These are phyloP conservation scores for Vespertilio murinus DNA, from an alignment of 2,797 vertebrate species.

Conservation along the genomic window DNA sequence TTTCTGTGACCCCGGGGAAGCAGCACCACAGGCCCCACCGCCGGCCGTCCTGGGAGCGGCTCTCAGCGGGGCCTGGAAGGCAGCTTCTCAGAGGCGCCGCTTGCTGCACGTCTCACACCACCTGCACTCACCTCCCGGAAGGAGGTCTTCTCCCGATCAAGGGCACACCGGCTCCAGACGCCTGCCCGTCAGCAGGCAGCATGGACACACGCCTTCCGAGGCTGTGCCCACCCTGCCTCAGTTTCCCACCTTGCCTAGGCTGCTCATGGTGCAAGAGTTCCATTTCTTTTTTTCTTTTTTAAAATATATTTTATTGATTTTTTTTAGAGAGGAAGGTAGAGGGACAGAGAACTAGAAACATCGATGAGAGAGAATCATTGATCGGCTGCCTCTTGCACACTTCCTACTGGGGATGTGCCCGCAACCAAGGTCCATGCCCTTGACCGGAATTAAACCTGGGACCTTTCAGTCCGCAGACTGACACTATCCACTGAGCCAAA, in stretches of 20 bases:
- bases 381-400: no score
- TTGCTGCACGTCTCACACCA: not conserved
- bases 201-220: not conserved
- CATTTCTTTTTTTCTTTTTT: no score
- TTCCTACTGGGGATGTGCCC: no score
- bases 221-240: not conserved
- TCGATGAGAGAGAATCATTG: no score
- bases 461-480: no score
- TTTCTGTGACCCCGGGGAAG: not conserved
- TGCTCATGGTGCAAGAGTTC: not conserved
- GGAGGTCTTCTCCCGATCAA: not conserved
- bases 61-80: not conserved
- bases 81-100: not conserved
- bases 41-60: not conserved
- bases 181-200: accelerated
- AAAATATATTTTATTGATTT: no score
- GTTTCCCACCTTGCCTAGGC: not conserved
- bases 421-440: no score
- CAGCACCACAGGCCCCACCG: not conserved
- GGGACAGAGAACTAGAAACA: no score
- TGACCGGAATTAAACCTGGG: no score
- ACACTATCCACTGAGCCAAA: no score
- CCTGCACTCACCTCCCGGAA: no score
- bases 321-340: no score
- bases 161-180: not conserved